Percentiles rank a stretch among this genome's conserved stretches.
Evolutionary conservation across 2,888 invertebrate genomes (phyloP).

Genomic region (Abscondita cerata): DNA sequence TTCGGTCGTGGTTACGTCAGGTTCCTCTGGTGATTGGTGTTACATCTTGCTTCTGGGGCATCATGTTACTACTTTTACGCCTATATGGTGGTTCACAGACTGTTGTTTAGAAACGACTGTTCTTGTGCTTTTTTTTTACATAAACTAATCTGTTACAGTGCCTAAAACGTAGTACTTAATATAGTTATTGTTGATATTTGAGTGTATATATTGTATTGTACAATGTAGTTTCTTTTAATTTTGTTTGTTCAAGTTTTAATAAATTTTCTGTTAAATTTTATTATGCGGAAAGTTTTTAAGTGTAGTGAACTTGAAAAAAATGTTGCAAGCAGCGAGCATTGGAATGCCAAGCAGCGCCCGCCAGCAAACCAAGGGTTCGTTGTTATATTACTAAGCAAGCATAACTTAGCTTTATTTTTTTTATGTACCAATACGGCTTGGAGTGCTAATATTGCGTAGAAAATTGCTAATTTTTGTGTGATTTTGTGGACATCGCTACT

Average conservation of each 20-base stretch:
- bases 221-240: constrained; percentile 9
- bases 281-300: constrained; percentile 10
- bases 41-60: constrained; percentile 89
- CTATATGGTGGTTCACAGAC: constrained; percentile 63
- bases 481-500: constrained; percentile 54
- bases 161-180: background rate
- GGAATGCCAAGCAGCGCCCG: constrained; percentile 57
- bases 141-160: constrained; percentile 1
- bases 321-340: constrained; percentile 58
- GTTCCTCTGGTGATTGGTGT: constrained; percentile 87
- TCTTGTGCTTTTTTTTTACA: constrained; percentile 2
- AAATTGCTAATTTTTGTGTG: constrained; percentile 66
- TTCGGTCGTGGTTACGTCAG: constrained; percentile 68
- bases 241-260: constrained; percentile 6
- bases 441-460: constrained; percentile 58
- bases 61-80: constrained; percentile 76
- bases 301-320: constrained; percentile 32
- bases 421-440: constrained; percentile 54
- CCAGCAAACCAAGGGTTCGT: constrained; percentile 58
- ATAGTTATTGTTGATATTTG: constrained; percentile 5
- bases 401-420: constrained; percentile 44
- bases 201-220: constrained; percentile 25
- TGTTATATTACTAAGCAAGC: constrained; percentile 40
- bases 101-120: constrained; percentile 12
- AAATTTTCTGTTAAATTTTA: constrained; percentile 5